Evolutionary conservation across 1,140 invertebrate genomes (phyloP).

Genomic region (Brachionus koreanus): DNA sequence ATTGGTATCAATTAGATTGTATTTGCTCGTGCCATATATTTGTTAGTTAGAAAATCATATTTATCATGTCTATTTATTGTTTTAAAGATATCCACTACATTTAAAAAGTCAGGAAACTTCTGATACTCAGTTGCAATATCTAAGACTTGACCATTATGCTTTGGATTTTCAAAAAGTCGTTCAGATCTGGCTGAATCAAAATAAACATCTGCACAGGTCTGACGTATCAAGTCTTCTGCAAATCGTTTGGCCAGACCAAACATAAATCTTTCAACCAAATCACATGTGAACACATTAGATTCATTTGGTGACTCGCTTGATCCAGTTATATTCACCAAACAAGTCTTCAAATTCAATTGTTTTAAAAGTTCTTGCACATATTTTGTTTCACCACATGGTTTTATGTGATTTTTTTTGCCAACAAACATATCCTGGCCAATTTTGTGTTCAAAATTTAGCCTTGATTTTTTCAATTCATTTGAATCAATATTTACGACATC

Average conservation of each 20-base stretch:
- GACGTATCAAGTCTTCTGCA: constrained; percentile 37
- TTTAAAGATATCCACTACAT: constrained; percentile 21
- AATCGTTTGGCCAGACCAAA: constrained; percentile 12
- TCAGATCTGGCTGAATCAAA: neutral
- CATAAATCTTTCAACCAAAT: constrained; percentile 24
- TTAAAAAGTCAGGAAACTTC: constrained; percentile 30
- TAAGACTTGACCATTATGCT: neutral
- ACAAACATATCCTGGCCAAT: neutral
- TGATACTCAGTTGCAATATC: neutral
- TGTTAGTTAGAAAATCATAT: constrained; percentile 42
- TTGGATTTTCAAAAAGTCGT: neutral
- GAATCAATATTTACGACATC: neutral
- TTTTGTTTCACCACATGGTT: neutral
- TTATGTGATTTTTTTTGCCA: neutral
- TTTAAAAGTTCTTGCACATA: neutral
- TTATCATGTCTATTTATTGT: constrained; percentile 25
- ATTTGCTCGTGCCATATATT: constrained; percentile 7
- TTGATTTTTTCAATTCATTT: neutral
- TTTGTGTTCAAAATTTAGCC: neutral
- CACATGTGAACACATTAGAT: constrained; percentile 23
- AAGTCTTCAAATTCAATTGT: neutral
- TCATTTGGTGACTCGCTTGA: neutral
- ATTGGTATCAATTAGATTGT: neutral
- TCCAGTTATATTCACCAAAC: neutral
- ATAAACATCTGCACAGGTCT: constrained; percentile 20